phyloP scores from a whole-genome alignment of 2,797 vertebrate species.

The Podarcis siculus region DNA sequence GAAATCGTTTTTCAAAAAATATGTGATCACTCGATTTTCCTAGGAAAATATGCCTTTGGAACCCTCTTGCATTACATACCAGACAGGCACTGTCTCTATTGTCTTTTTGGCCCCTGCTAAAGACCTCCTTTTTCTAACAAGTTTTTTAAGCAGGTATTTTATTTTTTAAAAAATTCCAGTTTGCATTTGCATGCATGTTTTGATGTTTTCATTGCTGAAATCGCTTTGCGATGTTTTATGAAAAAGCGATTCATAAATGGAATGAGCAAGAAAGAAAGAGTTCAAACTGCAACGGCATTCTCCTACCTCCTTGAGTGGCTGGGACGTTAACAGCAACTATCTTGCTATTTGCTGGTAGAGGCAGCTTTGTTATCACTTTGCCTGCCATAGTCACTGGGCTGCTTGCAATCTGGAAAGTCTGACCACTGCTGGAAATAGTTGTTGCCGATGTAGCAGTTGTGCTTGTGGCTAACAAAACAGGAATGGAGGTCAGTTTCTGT shows the following conservation, averaged over 20 bases:
- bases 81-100: too few species aligned
- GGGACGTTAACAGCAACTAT: constrained; percentile 97
- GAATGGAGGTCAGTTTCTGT: constrained; percentile 67
- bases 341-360: constrained; percentile 98
- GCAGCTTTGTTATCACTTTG: constrained; percentile 96
- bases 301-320: constrained; percentile 95
- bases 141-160: too few species aligned
- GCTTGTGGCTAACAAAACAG: constrained; percentile 86
- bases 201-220: neutral
- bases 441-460: constrained; percentile 87
- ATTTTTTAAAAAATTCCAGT: too few species aligned
- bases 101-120: too few species aligned
- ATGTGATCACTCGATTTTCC: constrained; percentile 42
- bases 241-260: too few species aligned
- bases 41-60: constrained; percentile 60
- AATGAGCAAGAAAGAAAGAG: constrained; percentile 65
- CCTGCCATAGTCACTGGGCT: constrained; percentile 91
- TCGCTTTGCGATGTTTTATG: too few species aligned
- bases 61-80: too few species aligned
- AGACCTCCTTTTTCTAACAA: too few species aligned
- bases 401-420: constrained; percentile 97
- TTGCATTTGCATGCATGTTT: neutral
- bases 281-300: constrained; percentile 63
- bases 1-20: constrained; percentile 12
- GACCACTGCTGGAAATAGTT: constrained; percentile 88